phyloP scores from a whole-genome alignment of 2,888 invertebrate genomes.

The Papilio protenor region DNA sequence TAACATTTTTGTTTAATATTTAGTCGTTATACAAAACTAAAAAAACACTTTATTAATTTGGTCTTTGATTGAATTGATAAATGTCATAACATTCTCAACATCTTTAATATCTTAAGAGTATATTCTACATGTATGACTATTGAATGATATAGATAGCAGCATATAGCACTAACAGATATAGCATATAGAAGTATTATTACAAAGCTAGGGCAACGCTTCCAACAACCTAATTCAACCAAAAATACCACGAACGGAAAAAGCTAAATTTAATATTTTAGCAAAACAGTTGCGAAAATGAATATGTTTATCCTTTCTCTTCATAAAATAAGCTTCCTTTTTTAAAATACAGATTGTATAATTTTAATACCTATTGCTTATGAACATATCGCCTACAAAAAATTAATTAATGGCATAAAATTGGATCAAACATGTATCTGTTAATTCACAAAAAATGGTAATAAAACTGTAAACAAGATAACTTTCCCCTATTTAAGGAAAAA shows the following conservation, averaged over 20 bases:
- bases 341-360: not conserved
- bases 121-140: not conserved
- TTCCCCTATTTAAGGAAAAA: not conserved
- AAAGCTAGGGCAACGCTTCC: not conserved
- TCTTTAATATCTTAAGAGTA: not conserved
- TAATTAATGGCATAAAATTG: not conserved
- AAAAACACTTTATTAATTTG: not conserved
- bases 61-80: not conserved
- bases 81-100: not conserved
- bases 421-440: too few species aligned
- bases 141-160: constrained; percentile 2
- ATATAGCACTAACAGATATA: constrained; percentile 22
- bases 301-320: not conserved
- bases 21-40: not conserved
- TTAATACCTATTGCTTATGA: not conserved
- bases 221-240: not conserved
- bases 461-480: not conserved
- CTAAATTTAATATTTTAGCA: not conserved
- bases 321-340: not conserved
- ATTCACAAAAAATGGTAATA: too few species aligned
- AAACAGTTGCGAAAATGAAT: not conserved
- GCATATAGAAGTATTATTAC: constrained; percentile 2
- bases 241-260: not conserved
- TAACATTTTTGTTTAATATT: too few species aligned
- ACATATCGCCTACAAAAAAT: not conserved